These are phyloP conservation scores for Aporrectodea caliginosa DNA, from an alignment of 1,140 invertebrate species.

Conservation along the genomic window DNA sequence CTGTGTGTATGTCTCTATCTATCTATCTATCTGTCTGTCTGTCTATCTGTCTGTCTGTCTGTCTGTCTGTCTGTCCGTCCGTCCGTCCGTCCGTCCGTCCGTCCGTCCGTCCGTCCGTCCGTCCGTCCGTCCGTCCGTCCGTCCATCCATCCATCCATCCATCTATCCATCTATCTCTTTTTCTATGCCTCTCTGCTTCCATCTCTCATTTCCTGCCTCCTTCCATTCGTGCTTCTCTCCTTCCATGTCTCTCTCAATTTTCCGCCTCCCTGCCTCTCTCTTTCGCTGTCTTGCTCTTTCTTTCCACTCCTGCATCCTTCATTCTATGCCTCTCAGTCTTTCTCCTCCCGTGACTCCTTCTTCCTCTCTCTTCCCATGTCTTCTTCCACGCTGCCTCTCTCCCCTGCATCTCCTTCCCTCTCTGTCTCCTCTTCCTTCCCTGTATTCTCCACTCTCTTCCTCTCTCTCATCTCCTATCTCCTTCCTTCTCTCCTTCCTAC, in stretches of 20 bases:
- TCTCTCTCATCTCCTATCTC: no score
- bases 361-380: no score
- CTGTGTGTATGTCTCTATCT: background rate
- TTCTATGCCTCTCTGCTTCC: background rate
- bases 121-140: background rate
- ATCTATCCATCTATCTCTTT: background rate
- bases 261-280: background rate
- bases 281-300: background rate
- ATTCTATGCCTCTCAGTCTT: background rate
- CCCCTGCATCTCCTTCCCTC: no score
- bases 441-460: no score
- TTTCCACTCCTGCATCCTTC: background rate
- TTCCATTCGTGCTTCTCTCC: background rate
- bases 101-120: background rate
- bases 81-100: constrained; percentile 13
- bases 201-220: background rate
- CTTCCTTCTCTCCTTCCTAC: no score
- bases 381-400: no score
- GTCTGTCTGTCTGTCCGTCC: constrained; percentile 19
- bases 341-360: background rate
- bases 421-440: no score
- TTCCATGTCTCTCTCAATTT: background rate
- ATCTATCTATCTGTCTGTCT: no score
- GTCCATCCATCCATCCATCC: background rate
- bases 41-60: constrained; percentile 21